A percentile compares a stretch with the other conserved stretches of the same genome.
These are phyloP conservation scores for Betta splendens DNA, from an alignment of 2,797 vertebrate genomes.

Conservation along the genomic window DNA sequence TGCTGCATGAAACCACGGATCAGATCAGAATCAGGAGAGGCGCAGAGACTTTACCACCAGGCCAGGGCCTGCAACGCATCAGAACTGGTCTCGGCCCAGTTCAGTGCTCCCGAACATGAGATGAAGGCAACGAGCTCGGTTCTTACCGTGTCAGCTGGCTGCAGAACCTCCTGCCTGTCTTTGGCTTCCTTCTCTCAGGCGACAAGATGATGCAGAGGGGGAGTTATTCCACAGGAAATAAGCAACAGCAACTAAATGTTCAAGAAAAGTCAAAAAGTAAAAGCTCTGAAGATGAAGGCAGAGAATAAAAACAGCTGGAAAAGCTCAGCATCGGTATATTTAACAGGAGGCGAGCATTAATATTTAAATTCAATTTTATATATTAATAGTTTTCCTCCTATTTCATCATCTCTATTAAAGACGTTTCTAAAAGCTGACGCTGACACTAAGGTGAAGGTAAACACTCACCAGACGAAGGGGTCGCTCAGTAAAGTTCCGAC, in stretches of 20 bases:
- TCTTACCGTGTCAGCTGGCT: constrained; percentile 52
- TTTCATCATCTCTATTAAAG: neutral
- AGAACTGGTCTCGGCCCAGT: neutral
- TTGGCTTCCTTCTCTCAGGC: constrained; percentile 52
- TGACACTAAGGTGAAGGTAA: neutral
- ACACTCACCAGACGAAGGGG: constrained; percentile 45
- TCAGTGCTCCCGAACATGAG: too few relatives aligned
- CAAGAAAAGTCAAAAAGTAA: constrained; percentile 12
- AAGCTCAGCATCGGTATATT: too few relatives aligned
- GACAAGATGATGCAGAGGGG: constrained; percentile 41
- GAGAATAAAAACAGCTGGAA: neutral
- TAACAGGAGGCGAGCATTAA: too few relatives aligned
- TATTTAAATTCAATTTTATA: too few relatives aligned
- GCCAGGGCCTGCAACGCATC: rapidly evolving
- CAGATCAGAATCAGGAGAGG: too few relatives aligned
- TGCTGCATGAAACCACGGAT: too few relatives aligned
- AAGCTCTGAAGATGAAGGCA: constrained; percentile 3
- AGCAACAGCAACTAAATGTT: constrained; percentile 17
- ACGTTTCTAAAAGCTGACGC: neutral
- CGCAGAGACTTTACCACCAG: too few relatives aligned
- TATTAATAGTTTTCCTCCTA: too few relatives aligned
- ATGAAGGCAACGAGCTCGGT: constrained; percentile 12
- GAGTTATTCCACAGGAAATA: constrained; percentile 68
- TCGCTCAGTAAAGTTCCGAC: too few relatives aligned
- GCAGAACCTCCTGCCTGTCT: constrained; percentile 26